phyloP scores from a whole-genome alignment of 2,113 vertebrate species.

The Alethe castanea region DNA sequence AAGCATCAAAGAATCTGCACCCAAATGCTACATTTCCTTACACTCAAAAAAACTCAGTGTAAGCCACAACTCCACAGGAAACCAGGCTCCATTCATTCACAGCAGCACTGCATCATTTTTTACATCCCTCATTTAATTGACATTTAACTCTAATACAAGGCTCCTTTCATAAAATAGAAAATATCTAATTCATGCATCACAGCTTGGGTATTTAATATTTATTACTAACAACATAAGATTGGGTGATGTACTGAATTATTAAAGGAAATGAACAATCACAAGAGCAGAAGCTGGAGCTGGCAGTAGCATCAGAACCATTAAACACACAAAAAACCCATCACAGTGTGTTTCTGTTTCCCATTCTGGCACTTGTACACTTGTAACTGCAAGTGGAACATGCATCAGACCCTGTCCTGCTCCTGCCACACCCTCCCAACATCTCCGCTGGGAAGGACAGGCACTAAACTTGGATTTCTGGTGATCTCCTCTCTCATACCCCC shows the following conservation, averaged over 20 bases:
- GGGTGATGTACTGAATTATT: conserved; percentile 55
- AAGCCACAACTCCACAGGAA: not conserved
- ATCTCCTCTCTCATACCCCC: accelerated
- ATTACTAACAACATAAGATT: conserved; percentile 30
- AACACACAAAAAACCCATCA: not conserved
- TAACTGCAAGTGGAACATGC: not conserved
- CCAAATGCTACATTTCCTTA: not conserved
- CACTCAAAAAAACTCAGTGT: not conserved
- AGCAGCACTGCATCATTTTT: not conserved
- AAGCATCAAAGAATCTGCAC: not conserved
- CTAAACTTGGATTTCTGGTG: not conserved
- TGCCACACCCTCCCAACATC: not conserved
- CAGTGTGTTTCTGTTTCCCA: not conserved
- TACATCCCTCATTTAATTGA: conserved; percentile 12
- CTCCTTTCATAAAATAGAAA: conserved; percentile 2
- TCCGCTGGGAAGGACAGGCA: not conserved
- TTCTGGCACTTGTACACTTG: not conserved
- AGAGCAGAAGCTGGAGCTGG: not conserved
- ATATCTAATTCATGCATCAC: conserved; percentile 29
- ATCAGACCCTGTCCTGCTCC: not conserved
- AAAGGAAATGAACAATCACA: conserved; percentile 41
- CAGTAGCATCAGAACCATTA: not conserved
- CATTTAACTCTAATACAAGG: conserved; percentile 21
- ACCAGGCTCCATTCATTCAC: not conserved
- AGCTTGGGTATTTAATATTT: conserved; percentile 53